Evolutionary conservation across 2,888 invertebrate species (phyloP).

Genomic region (Drosophila picticornis): DNA sequence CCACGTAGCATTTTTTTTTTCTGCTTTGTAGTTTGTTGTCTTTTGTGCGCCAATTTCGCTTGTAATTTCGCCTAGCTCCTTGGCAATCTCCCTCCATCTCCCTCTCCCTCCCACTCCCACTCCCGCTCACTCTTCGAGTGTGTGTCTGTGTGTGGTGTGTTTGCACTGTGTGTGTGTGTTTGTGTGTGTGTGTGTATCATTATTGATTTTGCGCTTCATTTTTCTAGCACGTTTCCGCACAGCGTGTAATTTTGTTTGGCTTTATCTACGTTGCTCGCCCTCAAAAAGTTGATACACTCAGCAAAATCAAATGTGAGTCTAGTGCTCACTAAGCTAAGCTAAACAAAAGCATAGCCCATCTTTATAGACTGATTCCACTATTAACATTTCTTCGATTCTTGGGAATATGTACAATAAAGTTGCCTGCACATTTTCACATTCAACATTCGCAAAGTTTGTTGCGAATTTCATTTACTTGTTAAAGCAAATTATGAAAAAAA

Average conservation of each 20-base stretch:
- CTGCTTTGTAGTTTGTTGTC: conserved; percentile 50
- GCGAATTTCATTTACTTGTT: not conserved
- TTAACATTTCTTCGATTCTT: not conserved
- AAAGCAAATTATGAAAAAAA: not conserved
- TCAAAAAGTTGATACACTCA: conserved; percentile 31
- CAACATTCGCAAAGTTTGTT: not conserved
- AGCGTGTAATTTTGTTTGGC: conserved; percentile 78
- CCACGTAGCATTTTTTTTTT: conserved; percentile 41
- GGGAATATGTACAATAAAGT: not conserved
- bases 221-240: conserved; percentile 79
- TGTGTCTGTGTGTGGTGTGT: conserved; percentile 11
- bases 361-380: not conserved
- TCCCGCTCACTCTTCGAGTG: not conserved
- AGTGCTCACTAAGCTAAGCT: not conserved
- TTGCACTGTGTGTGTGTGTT: conserved; percentile 46
- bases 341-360: not conserved
- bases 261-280: conserved; percentile 59
- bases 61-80: conserved; percentile 48
- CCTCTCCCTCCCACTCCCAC: not conserved
- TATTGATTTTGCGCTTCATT: conserved; percentile 80
- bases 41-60: conserved; percentile 57
- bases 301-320: not conserved
- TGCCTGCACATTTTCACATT: not conserved
- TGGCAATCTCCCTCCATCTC: not conserved
- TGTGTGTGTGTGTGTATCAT: conserved; percentile 62